Base-by-base conservation (phyloP, 2,113 vertebrate genomes). In the Zonotrichia leucophrys region DNA sequence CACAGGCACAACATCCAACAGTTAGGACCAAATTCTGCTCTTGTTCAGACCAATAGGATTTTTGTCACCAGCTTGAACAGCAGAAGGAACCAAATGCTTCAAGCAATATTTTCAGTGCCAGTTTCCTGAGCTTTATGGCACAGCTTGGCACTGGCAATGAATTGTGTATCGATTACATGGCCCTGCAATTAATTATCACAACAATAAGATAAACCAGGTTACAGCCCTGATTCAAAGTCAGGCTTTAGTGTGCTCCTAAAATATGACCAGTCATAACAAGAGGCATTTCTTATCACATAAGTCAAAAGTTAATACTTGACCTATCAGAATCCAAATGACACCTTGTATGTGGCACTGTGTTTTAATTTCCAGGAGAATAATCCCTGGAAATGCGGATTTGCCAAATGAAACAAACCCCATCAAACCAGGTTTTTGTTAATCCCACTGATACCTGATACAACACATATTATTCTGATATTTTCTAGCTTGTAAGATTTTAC, bases 101-200 rank as follows among this genome's bases (percentile, higher is more conserved):
- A 89, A 85, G 68, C 4, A 21, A 28, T 55, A 64, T 86, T 91
- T 89, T 94, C 39, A 63, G 31, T 42, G 28, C 42, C 86, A 90
- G 7, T 28, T 89, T 91, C 46, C 50, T 83, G 62, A 79, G 41
- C 35, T 93, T 95, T 78, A 76, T 59, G 72, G 56, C n/a, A 66
- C 4, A 4, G 23, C 87, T 92, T 91, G 75, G 77, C 39, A 81
- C 42, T 53, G 24, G 44, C 30, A 78, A 49, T 68, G 47, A 95
- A 80, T 90, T 79, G 2, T 63, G 47, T 83, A 52, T 83, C 0
- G 0, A 59, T 69, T 90, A 66, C 12, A 5, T 76, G n/a, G 37
- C 81, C 60, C 50, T 89, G 72, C 64, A 93, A 95, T 95, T 95
- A 94, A 85, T 95, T 91, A 77, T 68, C 60, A 73, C 16, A 44